phyloP scores from a whole-genome alignment of 2,113 vertebrate genomes.

The Chaetorhynchus papuensis region DNA sequence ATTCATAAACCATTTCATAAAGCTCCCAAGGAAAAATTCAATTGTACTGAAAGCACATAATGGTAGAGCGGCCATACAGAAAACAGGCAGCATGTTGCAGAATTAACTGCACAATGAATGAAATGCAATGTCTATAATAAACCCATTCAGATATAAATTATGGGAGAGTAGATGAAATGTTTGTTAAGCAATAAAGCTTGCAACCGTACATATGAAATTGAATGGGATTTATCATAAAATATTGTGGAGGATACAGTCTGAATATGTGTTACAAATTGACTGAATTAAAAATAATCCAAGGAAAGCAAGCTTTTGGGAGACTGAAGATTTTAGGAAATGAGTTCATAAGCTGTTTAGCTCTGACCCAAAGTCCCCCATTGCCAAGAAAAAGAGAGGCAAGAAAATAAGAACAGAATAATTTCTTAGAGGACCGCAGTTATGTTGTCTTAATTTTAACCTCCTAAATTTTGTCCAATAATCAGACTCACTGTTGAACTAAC shows the following conservation, averaged over 20 bases:
- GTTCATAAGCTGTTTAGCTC: constrained; percentile 63
- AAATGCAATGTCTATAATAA: constrained; percentile 78
- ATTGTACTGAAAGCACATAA: constrained; percentile 79
- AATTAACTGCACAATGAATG: constrained; percentile 82
- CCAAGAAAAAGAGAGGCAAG: constrained; percentile 53
- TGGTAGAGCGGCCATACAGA: constrained; percentile 75
- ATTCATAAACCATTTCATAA: constrained; percentile 81
- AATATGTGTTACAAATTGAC: constrained; percentile 68
- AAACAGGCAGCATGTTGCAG: constrained; percentile 73
- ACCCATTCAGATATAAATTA: constrained; percentile 84
- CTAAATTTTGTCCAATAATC: constrained; percentile 57
- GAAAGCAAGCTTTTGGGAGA: constrained; percentile 63
- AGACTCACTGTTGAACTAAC: constrained; percentile 31
- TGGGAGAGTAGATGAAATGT: constrained; percentile 77
- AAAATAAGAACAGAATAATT: constrained; percentile 36
- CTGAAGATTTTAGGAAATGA: constrained; percentile 61
- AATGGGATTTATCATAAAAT: constrained; percentile 79
- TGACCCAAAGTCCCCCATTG: constrained; percentile 43
- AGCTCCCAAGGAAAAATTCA: constrained; percentile 79
- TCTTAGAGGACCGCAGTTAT: constrained; percentile 41
- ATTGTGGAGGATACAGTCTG: constrained; percentile 63
- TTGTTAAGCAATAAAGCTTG: constrained; percentile 84
- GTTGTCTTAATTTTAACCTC: constrained; percentile 65
- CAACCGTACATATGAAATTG: constrained; percentile 72
- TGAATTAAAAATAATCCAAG: constrained; percentile 71